These are phyloP conservation scores for Scelioninae gen. 1 DNA, from an alignment of 2,888 invertebrate species.

Conservation along the genomic window DNA sequence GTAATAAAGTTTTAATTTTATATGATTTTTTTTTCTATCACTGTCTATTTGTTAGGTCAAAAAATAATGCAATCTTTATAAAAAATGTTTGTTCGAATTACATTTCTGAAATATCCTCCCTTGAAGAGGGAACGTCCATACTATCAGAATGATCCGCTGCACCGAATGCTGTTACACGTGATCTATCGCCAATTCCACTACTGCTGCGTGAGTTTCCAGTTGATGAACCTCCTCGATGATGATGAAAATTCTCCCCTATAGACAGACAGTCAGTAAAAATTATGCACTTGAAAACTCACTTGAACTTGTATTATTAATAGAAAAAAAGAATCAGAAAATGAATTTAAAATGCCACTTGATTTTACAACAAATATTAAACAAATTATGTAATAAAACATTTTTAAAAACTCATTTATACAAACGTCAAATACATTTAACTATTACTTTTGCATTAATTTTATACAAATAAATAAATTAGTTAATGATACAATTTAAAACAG, in stretches of 20 bases:
- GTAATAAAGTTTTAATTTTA: no score
- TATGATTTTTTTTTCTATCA: no score
- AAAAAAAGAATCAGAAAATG: no score
- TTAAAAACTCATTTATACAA: no score
- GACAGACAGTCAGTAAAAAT: background rate
- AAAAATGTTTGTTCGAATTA: conserved; percentile 60
- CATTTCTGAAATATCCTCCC: conserved; percentile 84
- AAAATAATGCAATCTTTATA: background rate
- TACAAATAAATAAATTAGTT: no score
- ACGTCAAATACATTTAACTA: no score
- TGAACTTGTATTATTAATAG: background rate
- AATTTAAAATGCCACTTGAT: no score
- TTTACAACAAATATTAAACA: no score
- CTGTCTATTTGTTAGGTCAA: no score
- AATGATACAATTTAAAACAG: no score
- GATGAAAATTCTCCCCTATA: conserved; percentile 45
- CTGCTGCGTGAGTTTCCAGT: conserved; percentile 80
- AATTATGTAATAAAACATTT: no score
- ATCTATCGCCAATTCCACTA: conserved; percentile 79
- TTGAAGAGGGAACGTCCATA: conserved; percentile 82
- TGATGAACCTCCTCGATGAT: conserved; percentile 78
- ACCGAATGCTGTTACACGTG: conserved; percentile 81
- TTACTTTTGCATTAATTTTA: no score
- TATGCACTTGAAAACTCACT: conserved; percentile 9
- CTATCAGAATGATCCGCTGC: conserved; percentile 80